A percentile compares a stretch with the other conserved stretches of the same genome.
Evolutionary conservation across 2,888 invertebrate genomes (phyloP).

Genomic region (Epinotia demarniana): DNA sequence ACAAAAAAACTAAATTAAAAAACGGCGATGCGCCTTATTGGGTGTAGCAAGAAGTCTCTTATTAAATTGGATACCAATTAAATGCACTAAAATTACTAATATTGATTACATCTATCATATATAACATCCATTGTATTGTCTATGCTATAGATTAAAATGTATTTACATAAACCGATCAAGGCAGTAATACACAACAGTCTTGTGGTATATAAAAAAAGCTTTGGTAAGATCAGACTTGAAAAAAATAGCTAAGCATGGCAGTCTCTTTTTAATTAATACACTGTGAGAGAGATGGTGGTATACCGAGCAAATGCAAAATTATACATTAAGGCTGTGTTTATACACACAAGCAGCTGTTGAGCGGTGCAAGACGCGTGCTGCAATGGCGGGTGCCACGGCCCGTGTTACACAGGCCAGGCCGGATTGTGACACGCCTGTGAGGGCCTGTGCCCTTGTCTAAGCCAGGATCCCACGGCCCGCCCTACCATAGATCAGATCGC

Average conservation of each 20-base stretch:
- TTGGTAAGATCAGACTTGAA: constrained; percentile 48
- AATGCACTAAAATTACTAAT: constrained; percentile 2
- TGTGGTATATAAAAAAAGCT: constrained; percentile 44
- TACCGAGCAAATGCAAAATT: not conserved
- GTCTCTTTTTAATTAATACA: constrained; percentile 1
- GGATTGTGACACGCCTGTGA: no score
- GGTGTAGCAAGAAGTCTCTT: not conserved
- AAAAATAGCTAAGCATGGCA: not conserved
- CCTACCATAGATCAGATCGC: no score
- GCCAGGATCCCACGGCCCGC: no score
- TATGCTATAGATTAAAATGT: constrained; percentile 50
- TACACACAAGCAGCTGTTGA: not conserved
- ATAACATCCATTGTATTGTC: constrained; percentile 53
- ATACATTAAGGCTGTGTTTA: not conserved
- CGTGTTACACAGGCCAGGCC: no score
- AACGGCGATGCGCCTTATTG: no score
- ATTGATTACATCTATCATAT: constrained; percentile 44
- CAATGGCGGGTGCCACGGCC: no score
- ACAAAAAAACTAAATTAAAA: no score
- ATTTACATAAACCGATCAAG: constrained; percentile 49
- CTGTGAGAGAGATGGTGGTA: not conserved
- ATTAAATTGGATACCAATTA: not conserved
- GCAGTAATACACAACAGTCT: constrained; percentile 56
- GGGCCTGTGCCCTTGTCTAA: no score
- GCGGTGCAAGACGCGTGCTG: no score